Conservation (phyloP, 2,113 vertebrate genomes). For the Entomyzon cyanotis region DNA sequence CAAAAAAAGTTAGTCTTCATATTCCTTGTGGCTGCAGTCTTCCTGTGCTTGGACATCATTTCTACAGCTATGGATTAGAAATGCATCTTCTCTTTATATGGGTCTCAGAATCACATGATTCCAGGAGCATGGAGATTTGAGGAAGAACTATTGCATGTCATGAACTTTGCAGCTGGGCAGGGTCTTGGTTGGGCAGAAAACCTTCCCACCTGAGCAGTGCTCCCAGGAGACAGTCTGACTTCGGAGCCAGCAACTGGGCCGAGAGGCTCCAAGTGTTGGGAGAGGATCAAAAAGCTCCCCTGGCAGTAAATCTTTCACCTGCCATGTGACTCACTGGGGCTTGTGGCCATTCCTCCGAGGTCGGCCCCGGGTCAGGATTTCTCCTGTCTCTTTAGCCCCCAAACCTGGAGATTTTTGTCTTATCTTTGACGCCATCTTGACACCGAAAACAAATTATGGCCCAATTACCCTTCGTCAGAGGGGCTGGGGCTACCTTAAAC, state of each 20-base stretch:
- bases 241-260: background rate
- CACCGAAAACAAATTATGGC: slow-evolving; percentile 73
- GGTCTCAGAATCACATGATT: background rate
- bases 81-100: background rate
- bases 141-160: background rate
- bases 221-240: slow-evolving; percentile 35
- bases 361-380: slow-evolving; percentile 70
- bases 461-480: slow-evolving; percentile 44
- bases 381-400: slow-evolving; percentile 67
- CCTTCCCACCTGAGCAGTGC: background rate
- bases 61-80: background rate
- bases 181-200: background rate
- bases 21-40: background rate
- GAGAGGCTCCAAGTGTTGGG: slow-evolving; percentile 19
- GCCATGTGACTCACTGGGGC: slow-evolving; percentile 57
- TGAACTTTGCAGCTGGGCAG: background rate
- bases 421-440: slow-evolving; percentile 77
- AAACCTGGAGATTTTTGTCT: slow-evolving; percentile 67
- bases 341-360: slow-evolving; percentile 67
- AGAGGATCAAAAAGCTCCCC: slow-evolving; percentile 67
- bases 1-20: background rate
- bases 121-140: background rate
- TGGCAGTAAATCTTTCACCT: slow-evolving; percentile 71
- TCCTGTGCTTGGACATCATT: background rate
- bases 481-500: slow-evolving; percentile 56